Conservation (phyloP, 92 coral and sea anemone genomes). For the Galaxea fascicularis region DNA sequence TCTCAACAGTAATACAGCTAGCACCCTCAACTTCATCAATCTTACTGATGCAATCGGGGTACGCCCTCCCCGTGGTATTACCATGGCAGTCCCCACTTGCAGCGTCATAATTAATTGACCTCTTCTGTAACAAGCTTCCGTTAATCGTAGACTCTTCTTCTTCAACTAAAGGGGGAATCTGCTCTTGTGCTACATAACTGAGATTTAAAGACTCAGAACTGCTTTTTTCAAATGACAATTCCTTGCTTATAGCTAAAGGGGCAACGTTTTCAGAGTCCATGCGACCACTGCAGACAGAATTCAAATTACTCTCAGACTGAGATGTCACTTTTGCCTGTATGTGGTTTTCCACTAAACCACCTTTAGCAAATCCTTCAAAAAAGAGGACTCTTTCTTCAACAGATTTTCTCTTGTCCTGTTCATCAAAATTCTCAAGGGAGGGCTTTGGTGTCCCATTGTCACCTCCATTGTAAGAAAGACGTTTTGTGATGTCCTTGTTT, state of each 20-base stretch:
- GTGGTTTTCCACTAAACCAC: neutral
- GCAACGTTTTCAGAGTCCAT: conserved; percentile 9
- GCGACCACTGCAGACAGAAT: neutral
- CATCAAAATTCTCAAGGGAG: neutral
- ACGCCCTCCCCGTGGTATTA: neutral
- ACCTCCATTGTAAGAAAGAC: conserved; percentile 37
- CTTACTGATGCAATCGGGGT: conserved; percentile 7
- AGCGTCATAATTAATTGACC: neutral
- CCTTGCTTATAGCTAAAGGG: conserved; percentile 56
- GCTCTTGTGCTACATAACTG: neutral
- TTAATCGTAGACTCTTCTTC: conserved; percentile 31
- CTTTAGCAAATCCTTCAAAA: conserved; percentile 30
- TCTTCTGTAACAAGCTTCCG: conserved; percentile 19
- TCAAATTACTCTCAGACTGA: neutral
- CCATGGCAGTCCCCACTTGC: neutral
- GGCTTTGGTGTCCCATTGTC: neutral
- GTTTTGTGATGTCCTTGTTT: conserved; percentile 27
- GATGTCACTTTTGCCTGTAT: neutral
- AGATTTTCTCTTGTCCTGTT: conserved; percentile 13
- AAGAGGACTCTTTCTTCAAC: conserved; percentile 29
- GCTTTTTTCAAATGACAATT: conserved; percentile 15
- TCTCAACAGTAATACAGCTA: neutral
- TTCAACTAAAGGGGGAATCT: conserved; percentile 31
- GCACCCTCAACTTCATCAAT: neutral
- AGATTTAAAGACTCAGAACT: neutral